Evolutionary conservation across 2,113 vertebrate genomes (phyloP), one percentile per base, ranked within the genome.

Genomic region (Petroica traversi): DNA sequence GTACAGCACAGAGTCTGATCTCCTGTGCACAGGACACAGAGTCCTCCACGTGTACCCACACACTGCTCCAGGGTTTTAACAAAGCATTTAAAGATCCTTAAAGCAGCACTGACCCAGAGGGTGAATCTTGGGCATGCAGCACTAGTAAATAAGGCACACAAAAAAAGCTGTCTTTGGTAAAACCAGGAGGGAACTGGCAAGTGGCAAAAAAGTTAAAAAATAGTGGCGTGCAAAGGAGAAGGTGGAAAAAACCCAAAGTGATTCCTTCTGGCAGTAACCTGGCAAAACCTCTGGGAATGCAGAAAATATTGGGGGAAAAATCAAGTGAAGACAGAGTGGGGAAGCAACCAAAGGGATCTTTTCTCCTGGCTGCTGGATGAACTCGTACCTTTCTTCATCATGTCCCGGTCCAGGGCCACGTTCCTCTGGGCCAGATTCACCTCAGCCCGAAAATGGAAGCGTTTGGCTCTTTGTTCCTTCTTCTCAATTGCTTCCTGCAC

Each of bases 401-500:
- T 95, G 46, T 99, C 99, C 93, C 98, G 98, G 82, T 99, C 99
- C 95, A 99, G 91, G 1, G 98, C 97, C 34, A 99, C 98, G 33
- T 99, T 98, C 73, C 98, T 98, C 95, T 99, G 99, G 29, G 97
- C 85, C 4, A 98, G 93, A 68, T 97, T 99, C 72, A 98, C 98
- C 93, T 99, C 99, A 1, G 98, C 98, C 28, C 98, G 98, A 96
- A 99, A 99, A 92, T 99, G 99, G 79, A 99, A 99, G 43, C 99
- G 98, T 67, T 98, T 98, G 19, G 99, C 99, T 97, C 99, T 98
- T 95, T 99, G 99, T 81, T 99, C 99, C 94, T 99, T 99, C 82
- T 98, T 99, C 97, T 99, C 99, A 22, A 99, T 99, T 8, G 99
- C 99, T 96, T 99, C 99, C 99, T 99, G 94, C 19, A 64, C 93